These are phyloP conservation scores for Idaea biselata DNA, from an alignment of 2,888 invertebrate genomes.

Conservation along the genomic window DNA sequence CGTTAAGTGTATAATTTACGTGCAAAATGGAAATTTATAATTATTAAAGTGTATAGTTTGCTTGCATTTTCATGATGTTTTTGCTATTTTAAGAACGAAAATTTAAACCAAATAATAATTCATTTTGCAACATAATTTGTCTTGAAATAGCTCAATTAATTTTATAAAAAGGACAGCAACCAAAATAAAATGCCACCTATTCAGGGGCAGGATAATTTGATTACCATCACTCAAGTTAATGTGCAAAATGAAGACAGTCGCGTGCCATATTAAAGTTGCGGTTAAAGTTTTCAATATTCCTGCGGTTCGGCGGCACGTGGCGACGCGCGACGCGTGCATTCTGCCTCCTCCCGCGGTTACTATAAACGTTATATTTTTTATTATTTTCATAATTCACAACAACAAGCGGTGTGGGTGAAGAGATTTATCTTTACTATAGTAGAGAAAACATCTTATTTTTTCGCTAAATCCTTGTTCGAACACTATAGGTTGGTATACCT, in stretches of 20 bases:
- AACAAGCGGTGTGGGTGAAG: conserved; percentile 74
- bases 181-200: conserved; percentile 16
- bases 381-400: conserved; percentile 80
- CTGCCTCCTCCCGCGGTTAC: conserved; percentile 63
- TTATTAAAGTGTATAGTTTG: too few relatives aligned
- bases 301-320: conserved; percentile 57
- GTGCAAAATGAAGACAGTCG: conserved; percentile 66
- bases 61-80: too few relatives aligned
- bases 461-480: neutral
- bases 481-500: neutral
- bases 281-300: conserved; percentile 78
- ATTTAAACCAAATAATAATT: neutral
- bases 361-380: conserved; percentile 70
- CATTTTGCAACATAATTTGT: neutral
- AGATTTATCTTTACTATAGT: neutral
- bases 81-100: too few relatives aligned
- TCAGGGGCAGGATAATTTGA: conserved; percentile 45
- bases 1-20: too few relatives aligned
- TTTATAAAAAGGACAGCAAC: neutral
- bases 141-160: neutral
- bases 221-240: conserved; percentile 58
- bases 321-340: conserved; percentile 66
- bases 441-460: neutral
- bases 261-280: conserved; percentile 68
- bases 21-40: too few relatives aligned